Evolutionary conservation across 2,888 invertebrate genomes (phyloP), one percentile per base, ranked within the genome.

Genomic region (Drosophila falleni): DNA sequence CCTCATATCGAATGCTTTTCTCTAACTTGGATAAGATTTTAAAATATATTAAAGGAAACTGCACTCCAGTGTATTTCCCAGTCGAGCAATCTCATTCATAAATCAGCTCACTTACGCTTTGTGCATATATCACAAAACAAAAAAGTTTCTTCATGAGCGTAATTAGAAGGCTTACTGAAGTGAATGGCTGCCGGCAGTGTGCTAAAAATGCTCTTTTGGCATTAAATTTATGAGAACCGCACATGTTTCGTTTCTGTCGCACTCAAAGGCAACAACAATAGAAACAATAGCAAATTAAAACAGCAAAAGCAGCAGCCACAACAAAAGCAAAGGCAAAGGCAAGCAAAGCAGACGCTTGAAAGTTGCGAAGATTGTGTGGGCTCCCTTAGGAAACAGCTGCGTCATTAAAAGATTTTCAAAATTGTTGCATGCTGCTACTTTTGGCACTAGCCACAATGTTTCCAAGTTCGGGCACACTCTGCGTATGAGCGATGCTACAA

Each of bases 181-280:
- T 47, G 59, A 66, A 61, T 49, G 58, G 39, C 50, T 75, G 67
- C 69, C 55, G 70, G 63, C 58, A 35, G 61, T 61, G 60, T 78
- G 83, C 87, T 87, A 87, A 83, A 86, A 82, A 89, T 89, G 74
- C 87, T 81, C 68, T 79, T 87, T 87, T 87, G 81, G 66, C 71
- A 77, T 83, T 85, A 89, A 88, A 88, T 85, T 85, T 85, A 85
- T 85, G 85, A 89, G 89, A 89, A 72, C 87, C 85, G 81, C 90
- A 85, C 70, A 69, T 85, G 90, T 72, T 72, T 89, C 67, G 56
- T 53, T 55, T 56, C 66, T 63, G 61, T 65, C 81, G 64, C 78
- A 83, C 67, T 71, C 50, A 67, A 56, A 61, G 64, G 67, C 60
- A 68, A 53, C 59, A 64, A 42, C 35, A 49, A 47, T 37, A 55